These are phyloP conservation scores for Heteromyza rotundicornis DNA, from an alignment of 2,888 invertebrate species.

Conservation along the genomic window DNA sequence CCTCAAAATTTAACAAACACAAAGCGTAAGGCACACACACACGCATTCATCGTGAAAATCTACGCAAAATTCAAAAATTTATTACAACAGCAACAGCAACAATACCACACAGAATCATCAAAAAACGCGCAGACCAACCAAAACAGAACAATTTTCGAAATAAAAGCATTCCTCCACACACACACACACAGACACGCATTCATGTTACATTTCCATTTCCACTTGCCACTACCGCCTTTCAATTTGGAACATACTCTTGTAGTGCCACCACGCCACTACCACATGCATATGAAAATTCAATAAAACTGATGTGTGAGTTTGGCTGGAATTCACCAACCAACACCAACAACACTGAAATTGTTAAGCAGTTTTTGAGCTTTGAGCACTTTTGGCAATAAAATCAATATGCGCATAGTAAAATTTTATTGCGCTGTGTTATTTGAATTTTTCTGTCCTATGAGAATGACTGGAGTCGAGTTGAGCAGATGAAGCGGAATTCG, in stretches of 20 bases:
- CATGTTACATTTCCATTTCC: too few relatives aligned
- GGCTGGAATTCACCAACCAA: not conserved
- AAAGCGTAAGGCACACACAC: not conserved
- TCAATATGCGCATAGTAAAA: conserved; percentile 56
- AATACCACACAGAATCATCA: not conserved
- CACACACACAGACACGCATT: too few relatives aligned
- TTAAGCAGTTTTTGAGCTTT: not conserved
- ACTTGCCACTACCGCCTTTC: too few relatives aligned
- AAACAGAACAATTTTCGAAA: not conserved
- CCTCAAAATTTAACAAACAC: not conserved
- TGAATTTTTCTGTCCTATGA: too few relatives aligned
- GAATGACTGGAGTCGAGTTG: too few relatives aligned
- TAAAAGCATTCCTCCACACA: not conserved
- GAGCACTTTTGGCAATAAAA: conserved; percentile 49
- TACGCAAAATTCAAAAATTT: not conserved
- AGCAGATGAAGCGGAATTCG: not conserved
- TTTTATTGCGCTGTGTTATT: conserved; percentile 42
- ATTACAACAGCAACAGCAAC: not conserved
- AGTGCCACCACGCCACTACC: too few relatives aligned
- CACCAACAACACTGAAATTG: not conserved
- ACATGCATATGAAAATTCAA: not conserved
- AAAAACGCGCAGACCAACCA: not conserved
- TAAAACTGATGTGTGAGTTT: not conserved
- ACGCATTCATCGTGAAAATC: conserved; percentile 7
- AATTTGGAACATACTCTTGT: too few relatives aligned